These are phyloP conservation scores for Babylonia areolata DNA, from an alignment of 1,140 invertebrate species.

Conservation along the genomic window DNA sequence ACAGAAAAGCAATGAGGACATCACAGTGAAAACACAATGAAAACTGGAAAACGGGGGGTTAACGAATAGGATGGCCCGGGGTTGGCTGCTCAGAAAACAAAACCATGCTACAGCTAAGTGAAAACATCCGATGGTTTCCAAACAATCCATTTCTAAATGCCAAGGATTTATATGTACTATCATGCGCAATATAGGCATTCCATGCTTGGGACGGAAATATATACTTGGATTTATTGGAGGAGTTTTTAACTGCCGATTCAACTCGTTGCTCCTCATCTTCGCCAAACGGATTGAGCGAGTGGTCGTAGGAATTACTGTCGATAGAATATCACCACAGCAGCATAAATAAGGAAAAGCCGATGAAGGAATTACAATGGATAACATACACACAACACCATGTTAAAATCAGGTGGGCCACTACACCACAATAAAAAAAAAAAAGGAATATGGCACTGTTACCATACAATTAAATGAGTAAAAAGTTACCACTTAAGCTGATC, in stretches of 20 bases:
- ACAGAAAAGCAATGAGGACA: neutral
- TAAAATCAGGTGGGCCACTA: no score
- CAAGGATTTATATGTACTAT: neutral
- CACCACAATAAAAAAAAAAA: no score
- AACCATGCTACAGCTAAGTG: no score
- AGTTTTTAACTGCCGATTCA: neutral
- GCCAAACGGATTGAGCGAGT: slow-evolving; percentile 69
- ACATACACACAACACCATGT: no score
- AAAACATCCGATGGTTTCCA: no score
- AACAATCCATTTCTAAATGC: neutral
- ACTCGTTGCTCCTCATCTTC: slow-evolving; percentile 58
- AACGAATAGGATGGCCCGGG: neutral
- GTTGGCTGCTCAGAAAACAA: neutral
- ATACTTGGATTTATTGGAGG: neutral
- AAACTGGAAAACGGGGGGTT: neutral
- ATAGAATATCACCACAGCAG: neutral
- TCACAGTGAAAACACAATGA: neutral
- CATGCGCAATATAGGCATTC: neutral
- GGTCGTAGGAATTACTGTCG: slow-evolving; percentile 52
- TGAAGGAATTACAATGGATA: no score
- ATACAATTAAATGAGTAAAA: no score
- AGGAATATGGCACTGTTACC: no score
- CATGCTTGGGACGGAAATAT: neutral
- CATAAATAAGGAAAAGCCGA: no score
- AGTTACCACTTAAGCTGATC: no score